A percentile compares a stretch with the other conserved stretches of the same genome.
Conservation (phyloP, 2,797 vertebrate species). For the Falco columbarius region DNA sequence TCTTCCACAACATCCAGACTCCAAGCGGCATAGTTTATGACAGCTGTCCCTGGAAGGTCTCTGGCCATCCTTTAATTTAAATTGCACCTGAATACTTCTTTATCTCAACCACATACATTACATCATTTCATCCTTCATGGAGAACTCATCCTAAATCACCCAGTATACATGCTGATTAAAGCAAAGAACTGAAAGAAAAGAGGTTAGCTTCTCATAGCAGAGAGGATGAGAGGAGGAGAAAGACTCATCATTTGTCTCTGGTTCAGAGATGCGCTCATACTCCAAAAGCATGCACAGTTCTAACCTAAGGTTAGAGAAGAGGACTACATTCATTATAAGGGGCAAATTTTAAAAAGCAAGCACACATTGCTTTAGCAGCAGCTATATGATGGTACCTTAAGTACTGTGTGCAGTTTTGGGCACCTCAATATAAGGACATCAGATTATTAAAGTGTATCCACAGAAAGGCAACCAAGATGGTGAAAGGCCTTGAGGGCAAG, state of each 20-base stretch:
- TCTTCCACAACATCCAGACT: neutral
- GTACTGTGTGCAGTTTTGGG: neutral
- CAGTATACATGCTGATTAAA: neutral
- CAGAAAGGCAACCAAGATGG: accelerated
- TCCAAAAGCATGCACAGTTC: slow-evolving; percentile 52
- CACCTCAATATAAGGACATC: neutral
- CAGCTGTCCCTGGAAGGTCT: neutral
- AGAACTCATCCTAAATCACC: neutral
- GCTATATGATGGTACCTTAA: neutral
- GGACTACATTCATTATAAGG: neutral
- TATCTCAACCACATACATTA: neutral
- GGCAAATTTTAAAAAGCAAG: neutral
- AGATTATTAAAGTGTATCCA: neutral
- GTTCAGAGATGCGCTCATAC: slow-evolving; percentile 47
- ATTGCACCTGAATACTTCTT: neutral
- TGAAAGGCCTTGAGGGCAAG: neutral
- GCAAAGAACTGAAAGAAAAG: neutral
- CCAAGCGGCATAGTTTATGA: neutral
- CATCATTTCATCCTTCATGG: neutral
- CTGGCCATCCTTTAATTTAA: neutral
- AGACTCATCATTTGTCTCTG: neutral
- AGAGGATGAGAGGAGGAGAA: neutral
- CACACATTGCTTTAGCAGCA: neutral
- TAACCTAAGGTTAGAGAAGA: neutral
- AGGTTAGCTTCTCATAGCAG: slow-evolving; percentile 12